Evolutionary conservation across 2,888 invertebrate genomes (phyloP), one percentile per base, ranked within the genome.

Genomic region (Dynastes maya): DNA sequence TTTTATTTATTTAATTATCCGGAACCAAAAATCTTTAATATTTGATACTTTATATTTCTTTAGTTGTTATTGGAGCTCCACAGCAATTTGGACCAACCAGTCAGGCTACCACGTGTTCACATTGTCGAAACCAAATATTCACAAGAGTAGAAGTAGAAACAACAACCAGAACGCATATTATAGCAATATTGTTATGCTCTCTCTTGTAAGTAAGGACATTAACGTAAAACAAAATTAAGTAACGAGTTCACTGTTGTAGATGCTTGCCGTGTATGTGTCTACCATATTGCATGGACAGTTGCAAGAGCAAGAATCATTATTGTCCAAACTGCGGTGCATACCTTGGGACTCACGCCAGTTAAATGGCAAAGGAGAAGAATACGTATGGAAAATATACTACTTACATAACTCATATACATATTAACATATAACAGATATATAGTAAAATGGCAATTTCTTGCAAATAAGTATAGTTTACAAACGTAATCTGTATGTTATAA

Each of bases 161-260:
- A 0, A 88, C 87, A 49, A 87, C 88, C 1, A 90, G 89, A 83
- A 90, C 91, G 1, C 91, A 91, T 83, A 77, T 90, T 11, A 87
- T 90, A 72, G 90, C 90, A 1, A 79, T 90, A 22, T 76, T 90
- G 1, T 83, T 90, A 2, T 90, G 89, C 79, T 45, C 89, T 16
- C 81, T 89, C 49, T 88, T 87, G 90, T 90, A 86, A 86, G 87
- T 84, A 80, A 22, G 67, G 22, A 22, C 22, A 40, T 5, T 49
- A 8, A 13, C 29, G 2, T 13, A 13, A 11, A 32, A 16, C n/a
- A 58, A 16, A 32, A 4, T 11, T 9, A 1, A 40, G 1, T 58
- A 2, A 53, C 9, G 9, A 55, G n/a, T 22, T 58, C 11, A 9
- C 32, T 22, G 6, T 72, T 61, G 27, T 27, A 61, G 67, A 2